phyloP scores from a whole-genome alignment of 2,113 vertebrate genomes.

The Psittacus erithacus region DNA sequence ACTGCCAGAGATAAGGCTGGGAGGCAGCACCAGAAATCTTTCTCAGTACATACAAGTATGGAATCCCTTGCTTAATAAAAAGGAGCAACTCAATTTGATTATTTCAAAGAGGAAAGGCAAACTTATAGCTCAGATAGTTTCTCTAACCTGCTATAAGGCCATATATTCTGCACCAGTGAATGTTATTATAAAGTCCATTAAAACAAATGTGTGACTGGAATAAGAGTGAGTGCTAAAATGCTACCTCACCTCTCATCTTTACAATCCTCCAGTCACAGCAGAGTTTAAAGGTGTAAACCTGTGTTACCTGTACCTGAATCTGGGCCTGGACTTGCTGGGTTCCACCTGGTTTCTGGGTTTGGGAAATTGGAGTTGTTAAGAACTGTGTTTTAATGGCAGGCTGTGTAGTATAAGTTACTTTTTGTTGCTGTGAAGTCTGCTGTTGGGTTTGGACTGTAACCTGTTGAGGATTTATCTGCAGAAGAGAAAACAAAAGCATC shows the following conservation, averaged over 20 bases:
- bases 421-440: conserved; percentile 85
- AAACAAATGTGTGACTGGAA: neutral
- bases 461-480: conserved; percentile 80
- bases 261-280: neutral
- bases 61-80: neutral
- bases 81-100: neutral
- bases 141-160: neutral
- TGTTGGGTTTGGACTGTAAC: conserved; percentile 87
- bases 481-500: neutral
- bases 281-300: neutral
- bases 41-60: neutral
- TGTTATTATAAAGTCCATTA: neutral
- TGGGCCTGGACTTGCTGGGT: conserved; percentile 91
- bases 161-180: neutral
- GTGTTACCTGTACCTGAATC: conserved; percentile 78
- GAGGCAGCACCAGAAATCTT: neutral
- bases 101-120: neutral
- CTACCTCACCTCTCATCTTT: neutral
- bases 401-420: conserved; percentile 88
- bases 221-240: neutral
- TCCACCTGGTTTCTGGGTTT: conserved; percentile 86
- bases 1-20: neutral
- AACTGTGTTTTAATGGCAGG: conserved; percentile 93
- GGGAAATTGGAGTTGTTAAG: conserved; percentile 86
- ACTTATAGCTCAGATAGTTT: neutral